phyloP scores from a whole-genome alignment of 2,888 invertebrate species.

The Perithous albicinctus region DNA sequence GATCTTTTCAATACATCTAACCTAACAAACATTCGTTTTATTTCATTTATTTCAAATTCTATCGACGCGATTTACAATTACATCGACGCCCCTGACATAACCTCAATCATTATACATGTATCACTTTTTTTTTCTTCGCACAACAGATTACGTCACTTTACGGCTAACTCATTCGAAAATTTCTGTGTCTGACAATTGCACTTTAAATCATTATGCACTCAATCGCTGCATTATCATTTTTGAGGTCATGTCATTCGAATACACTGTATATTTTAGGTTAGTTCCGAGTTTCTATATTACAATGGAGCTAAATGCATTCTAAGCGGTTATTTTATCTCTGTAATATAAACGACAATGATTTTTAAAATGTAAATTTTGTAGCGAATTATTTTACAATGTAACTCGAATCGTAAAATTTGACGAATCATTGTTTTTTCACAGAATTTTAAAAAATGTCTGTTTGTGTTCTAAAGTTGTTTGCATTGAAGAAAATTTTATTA shows the following conservation, averaged over 20 bases:
- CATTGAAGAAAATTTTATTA: not conserved
- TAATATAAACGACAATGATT: not conserved
- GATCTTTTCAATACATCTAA: not conserved
- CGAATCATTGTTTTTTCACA: no score
- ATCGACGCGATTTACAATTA: not conserved
- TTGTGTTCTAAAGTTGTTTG: no score
- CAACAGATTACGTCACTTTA: slow-evolving; percentile 59
- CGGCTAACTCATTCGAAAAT: slow-evolving; percentile 19
- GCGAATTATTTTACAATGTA: not conserved
- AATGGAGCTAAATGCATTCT: not conserved
- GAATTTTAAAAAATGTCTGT: no score
- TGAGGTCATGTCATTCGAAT: not conserved
- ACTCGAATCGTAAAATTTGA: no score
- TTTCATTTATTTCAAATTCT: not conserved
- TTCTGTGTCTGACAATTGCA: slow-evolving; percentile 11
- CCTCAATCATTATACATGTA: slow-evolving; percentile 46
- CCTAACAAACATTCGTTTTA: not conserved
- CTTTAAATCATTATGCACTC: not conserved
- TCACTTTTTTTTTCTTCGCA: slow-evolving; percentile 30
- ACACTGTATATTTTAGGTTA: slow-evolving; percentile 50
- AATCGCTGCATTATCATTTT: not conserved
- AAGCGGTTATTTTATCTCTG: not conserved
- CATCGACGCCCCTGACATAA: slow-evolving; percentile 46
- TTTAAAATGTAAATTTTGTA: not conserved
- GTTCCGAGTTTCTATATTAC: not conserved